Conservation (phyloP, 2,797 vertebrate genomes). For the Lates japonicus region DNA sequence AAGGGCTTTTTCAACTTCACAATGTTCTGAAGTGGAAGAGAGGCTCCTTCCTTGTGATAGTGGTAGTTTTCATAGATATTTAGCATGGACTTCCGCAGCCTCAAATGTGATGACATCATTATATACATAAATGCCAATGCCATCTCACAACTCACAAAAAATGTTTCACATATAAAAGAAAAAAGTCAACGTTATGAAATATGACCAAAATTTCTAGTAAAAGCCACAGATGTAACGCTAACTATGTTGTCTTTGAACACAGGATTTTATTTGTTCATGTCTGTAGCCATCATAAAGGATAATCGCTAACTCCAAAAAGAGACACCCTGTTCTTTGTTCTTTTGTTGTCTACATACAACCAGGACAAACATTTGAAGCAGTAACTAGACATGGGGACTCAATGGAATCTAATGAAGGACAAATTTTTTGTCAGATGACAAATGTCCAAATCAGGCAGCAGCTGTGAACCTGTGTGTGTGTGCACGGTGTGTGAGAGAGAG, state of each 20-base stretch:
- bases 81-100: neutral
- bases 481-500: neutral
- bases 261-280: neutral
- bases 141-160: constrained; percentile 1
- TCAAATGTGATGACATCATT: constrained; percentile 21
- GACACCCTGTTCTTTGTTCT: neutral
- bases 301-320: neutral
- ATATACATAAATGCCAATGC: neutral
- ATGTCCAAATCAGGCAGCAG: constrained; percentile 21
- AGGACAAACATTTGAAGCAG: constrained; percentile 3
- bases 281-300: neutral
- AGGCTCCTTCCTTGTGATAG: neutral
- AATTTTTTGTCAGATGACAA: neutral
- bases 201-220: neutral
- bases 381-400: neutral
- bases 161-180: neutral
- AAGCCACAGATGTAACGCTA: neutral
- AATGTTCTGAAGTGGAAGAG: constrained; percentile 59
- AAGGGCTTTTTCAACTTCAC: constrained; percentile 59
- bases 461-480: constrained; percentile 17
- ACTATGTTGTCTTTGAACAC: too few species aligned
- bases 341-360: neutral
- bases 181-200: neutral
- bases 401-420: neutral
- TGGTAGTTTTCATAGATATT: neutral